Base-by-base conservation (phyloP, 2,888 invertebrate species). In the Xylocampa areola region DNA sequence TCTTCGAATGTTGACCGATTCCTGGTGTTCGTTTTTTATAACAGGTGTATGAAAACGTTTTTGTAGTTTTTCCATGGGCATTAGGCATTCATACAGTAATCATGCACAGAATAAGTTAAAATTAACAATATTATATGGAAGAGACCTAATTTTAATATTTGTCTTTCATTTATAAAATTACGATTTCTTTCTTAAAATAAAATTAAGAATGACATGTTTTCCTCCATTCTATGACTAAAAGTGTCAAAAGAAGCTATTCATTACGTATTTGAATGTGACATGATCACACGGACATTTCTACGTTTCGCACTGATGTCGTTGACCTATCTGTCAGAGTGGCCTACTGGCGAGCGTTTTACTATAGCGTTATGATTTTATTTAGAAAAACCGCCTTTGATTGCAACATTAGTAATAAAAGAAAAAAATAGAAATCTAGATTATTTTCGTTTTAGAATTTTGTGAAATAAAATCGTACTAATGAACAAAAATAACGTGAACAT, bases 241-340 rank as follows among this genome's bases (percentile, higher is more conserved):
- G 2, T n/a, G 36, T 48, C 43, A 44, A 61, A 67, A 47, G 19
- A 17, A 48, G 8, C 45, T 39, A 54, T 44, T 48, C 40, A 53
- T 55, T 53, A 50, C 33, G 23, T 36, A 43, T 68, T 53, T 29
- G 4, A 58, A 57, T 57, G 57, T 57, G 59, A 54, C 49, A 53
- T n/a, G 7, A 64, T 53, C 49, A 54, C 49, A 53, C 13, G 7
- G 59, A 58, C 49, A 53, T 64, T 49, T 50, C 52, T 49, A 58
- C 43, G 51, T 64, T 69, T 67, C 21, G 59, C 58, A 25, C 25
- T 6, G 47, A 57, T 54, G 74, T 75, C 76, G 47, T 73, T 75
- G 76, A 75, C 70, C 76, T 53, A 63, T 67, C 68, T 68, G 69
- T 54, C 68, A 59, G 19, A 39, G 21, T 62, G 51, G 8, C 41